Evolutionary conservation across 2,888 invertebrate species (phyloP).

Genomic region (Zygothrica quintamaculata): DNA sequence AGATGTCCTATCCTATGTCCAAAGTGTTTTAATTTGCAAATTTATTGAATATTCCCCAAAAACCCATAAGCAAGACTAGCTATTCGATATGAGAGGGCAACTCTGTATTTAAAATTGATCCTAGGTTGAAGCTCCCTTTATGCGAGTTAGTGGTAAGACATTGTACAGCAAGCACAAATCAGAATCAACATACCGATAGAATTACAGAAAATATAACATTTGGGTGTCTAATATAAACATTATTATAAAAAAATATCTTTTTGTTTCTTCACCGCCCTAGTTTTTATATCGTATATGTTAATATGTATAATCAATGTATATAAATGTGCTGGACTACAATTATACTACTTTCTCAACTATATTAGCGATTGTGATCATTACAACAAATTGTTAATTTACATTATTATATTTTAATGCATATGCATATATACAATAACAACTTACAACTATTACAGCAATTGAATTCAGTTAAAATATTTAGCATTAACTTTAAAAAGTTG

Average conservation of each 20-base stretch:
- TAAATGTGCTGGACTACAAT: constrained; percentile 13
- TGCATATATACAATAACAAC: constrained; percentile 14
- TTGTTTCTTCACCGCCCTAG: constrained; percentile 32
- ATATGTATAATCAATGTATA: constrained; percentile 7
- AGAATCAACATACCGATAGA: constrained; percentile 12
- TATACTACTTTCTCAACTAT: constrained; percentile 31
- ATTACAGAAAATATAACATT: constrained; percentile 21
- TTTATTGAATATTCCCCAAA: constrained; percentile 20
- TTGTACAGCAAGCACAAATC: constrained; percentile 49
- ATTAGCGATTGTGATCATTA: constrained; percentile 72
- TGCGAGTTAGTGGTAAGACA: constrained; percentile 47
- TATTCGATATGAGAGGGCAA: constrained; percentile 33
- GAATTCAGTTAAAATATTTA: constrained; percentile 30
- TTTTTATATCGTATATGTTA: constrained; percentile 17
- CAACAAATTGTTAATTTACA: constrained; percentile 60
- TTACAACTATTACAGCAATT: constrained; percentile 24
- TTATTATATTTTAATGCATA: constrained; percentile 27
- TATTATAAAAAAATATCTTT: constrained; percentile 12
- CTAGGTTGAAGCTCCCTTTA: constrained; percentile 19
- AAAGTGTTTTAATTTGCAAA: constrained; percentile 28
- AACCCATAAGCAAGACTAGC: constrained; percentile 13
- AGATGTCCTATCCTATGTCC: constrained; percentile 29
- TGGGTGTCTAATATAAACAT: constrained; percentile 10
- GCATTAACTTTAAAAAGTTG: no score
- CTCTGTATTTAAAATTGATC: constrained; percentile 56